Base-by-base conservation (phyloP, 2,113 vertebrate genomes). In the Lamprologus ornatipinnis region DNA sequence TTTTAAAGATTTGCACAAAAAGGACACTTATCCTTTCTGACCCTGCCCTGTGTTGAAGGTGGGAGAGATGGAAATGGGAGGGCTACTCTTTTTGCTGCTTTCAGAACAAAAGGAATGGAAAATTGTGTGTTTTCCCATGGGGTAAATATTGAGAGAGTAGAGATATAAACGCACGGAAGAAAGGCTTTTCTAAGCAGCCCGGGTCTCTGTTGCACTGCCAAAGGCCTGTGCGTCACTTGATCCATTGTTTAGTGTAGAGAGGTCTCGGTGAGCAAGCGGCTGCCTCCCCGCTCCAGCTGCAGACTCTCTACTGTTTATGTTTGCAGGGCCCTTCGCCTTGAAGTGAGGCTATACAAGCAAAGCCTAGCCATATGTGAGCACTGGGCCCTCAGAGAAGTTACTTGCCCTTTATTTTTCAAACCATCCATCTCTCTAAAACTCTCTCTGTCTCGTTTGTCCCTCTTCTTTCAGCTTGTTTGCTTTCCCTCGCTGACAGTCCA, bases 101-200 rank as follows among this genome's bases (percentile, higher is more conserved):
- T 82, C 68, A 79, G 88, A 87, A 92, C 90, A 88, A 94, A 93
- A 93, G 85, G 82, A 89, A 90, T 85, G 93, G 92, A 95, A 96
- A 95, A 88, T 83, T 83, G 83, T 90, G 57, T 89, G 91, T 93
- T 93, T 93, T 89, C 88, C 89, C 83, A 55, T 91, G 86, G 86
- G 87, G 90, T 96, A 97, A 97, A 97, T 96, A 96, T 97, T 96
- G 94, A 96, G 91, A 93, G 88, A 92, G 88, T 80, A 45, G 82
- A 92, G 90, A 93, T 87, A 90, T 94, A 94, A 95, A 94, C 93
- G 90, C 93, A 85, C 53, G 70, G 88, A 93, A 92, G 91, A 93
- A 91, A 91, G 91, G 83, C 83, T 86, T 90, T 91, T 84, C 84
- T 79, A 89, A 90, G 85, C 88, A 55, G 89, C 85, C 87, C 7